Conservation (phyloP, 2,888 invertebrate genomes). For the Drosophila subquinaria region DNA sequence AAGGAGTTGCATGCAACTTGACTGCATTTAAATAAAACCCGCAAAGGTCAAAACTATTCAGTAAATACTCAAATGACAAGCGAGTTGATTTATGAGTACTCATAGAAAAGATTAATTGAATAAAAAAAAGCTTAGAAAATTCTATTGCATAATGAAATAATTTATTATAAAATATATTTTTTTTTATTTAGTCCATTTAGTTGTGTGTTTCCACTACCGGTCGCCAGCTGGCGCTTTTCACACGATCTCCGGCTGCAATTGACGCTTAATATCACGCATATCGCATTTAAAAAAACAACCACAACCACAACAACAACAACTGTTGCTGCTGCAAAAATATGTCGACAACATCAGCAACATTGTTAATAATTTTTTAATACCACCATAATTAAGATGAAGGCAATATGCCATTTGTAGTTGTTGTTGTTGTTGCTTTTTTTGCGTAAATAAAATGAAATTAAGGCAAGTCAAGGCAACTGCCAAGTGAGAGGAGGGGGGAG, state of each 20-base stretch:
- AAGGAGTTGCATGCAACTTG: constrained; percentile 5
- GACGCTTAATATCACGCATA: constrained; percentile 37
- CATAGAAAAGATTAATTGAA: not conserved
- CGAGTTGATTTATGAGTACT: constrained; percentile 20
- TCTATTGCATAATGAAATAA: not conserved
- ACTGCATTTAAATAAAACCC: constrained; percentile 31
- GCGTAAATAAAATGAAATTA: constrained; percentile 63
- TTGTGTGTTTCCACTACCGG: constrained; percentile 7
- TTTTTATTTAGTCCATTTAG: not conserved
- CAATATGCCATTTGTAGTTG: constrained; percentile 68
- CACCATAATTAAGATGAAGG: constrained; percentile 74
- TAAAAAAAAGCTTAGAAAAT: constrained; percentile 1
- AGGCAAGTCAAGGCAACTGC: constrained; percentile 56
- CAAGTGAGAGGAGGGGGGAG: not conserved
- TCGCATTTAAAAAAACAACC: constrained; percentile 22
- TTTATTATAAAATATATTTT: not conserved
- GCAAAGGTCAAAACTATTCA: constrained; percentile 53
- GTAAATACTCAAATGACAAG: constrained; percentile 16
- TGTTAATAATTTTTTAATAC: constrained; percentile 76
- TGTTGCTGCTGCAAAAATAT: constrained; percentile 3
- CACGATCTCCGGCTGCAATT: constrained; percentile 15
- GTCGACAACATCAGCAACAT: constrained; percentile 57
- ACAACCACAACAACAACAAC: constrained; percentile 7
- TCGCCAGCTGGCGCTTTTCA: constrained; percentile 31
- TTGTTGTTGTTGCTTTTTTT: constrained; percentile 27